Conservation (phyloP, 2,797 vertebrate genomes). For the Phataginus tetradactyla region DNA sequence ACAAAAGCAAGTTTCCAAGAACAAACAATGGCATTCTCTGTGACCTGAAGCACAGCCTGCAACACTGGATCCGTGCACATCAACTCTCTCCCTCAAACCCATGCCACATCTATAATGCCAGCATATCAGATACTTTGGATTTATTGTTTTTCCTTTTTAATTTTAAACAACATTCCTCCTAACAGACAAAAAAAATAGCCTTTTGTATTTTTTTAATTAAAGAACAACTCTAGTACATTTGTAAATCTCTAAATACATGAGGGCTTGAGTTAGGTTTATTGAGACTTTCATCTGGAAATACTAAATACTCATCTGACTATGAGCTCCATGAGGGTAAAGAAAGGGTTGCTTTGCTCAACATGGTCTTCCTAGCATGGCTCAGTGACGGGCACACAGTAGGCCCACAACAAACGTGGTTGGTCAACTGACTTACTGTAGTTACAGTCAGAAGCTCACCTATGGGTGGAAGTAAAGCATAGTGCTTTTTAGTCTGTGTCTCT, state of each 20-base stretch:
- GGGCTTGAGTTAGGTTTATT: not conserved
- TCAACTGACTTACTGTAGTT: not conserved
- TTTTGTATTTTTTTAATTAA: not conserved
- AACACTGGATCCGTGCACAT: not conserved
- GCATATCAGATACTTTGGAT: not conserved
- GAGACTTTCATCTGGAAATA: not conserved
- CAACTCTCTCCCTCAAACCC: not conserved
- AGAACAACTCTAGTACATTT: not conserved
- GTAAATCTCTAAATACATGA: not conserved
- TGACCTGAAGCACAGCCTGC: conserved; percentile 61
- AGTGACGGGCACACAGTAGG: not conserved
- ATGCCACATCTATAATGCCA: not conserved
- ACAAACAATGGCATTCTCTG: conserved; percentile 60
- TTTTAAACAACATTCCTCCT: not conserved
- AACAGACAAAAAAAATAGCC: not conserved
- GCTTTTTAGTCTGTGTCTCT: not conserved
- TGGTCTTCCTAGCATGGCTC: not conserved
- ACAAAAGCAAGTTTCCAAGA: conserved; percentile 67
- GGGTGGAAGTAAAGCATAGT: not conserved
- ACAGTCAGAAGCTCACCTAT: not conserved
- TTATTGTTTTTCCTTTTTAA: not conserved
- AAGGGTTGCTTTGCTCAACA: not conserved
- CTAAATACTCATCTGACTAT: not conserved
- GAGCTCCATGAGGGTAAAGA: not conserved
- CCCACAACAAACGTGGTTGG: not conserved